Evolutionary conservation across 2,797 vertebrate species (phyloP).

Genomic region (Phoeniculus purpureus): DNA sequence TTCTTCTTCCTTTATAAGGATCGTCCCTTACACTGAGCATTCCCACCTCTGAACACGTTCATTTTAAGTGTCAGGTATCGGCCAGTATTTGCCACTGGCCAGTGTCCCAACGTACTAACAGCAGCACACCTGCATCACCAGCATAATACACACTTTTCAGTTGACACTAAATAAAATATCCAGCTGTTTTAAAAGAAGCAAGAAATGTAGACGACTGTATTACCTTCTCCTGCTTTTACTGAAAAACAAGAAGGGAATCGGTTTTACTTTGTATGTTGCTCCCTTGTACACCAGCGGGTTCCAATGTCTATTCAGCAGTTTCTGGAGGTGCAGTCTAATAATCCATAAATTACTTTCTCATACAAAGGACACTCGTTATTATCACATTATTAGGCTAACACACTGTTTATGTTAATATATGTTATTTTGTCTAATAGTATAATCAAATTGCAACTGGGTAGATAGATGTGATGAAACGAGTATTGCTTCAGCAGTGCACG

Average conservation of each 20-base stretch:
- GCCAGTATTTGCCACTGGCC: not conserved
- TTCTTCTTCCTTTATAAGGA: not conserved
- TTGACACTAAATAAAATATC: too few species aligned
- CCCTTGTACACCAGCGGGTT: too few species aligned
- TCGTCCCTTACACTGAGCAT: accelerated
- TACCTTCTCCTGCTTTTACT: too few species aligned
- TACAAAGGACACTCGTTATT: slow-evolving; percentile 2
- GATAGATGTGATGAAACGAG: not conserved
- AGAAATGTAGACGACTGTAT: too few species aligned
- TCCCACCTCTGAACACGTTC: not conserved
- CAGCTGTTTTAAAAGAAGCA: too few species aligned
- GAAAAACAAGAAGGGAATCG: too few species aligned
- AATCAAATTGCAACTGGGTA: not conserved
- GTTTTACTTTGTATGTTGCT: too few species aligned
- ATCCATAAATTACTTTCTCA: not conserved
- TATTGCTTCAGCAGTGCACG: slow-evolving; percentile 9
- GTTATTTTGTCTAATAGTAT: not conserved
- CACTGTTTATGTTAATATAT: not conserved
- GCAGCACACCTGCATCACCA: accelerated
- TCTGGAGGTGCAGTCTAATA: not conserved
- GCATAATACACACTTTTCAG: too few species aligned
- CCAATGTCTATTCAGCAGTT: too few species aligned
- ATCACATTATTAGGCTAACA: not conserved
- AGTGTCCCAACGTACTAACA: not conserved
- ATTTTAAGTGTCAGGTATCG: not conserved